Evolutionary conservation across 2,797 vertebrate genomes (phyloP).

Genomic region (Poecilia gillii): DNA sequence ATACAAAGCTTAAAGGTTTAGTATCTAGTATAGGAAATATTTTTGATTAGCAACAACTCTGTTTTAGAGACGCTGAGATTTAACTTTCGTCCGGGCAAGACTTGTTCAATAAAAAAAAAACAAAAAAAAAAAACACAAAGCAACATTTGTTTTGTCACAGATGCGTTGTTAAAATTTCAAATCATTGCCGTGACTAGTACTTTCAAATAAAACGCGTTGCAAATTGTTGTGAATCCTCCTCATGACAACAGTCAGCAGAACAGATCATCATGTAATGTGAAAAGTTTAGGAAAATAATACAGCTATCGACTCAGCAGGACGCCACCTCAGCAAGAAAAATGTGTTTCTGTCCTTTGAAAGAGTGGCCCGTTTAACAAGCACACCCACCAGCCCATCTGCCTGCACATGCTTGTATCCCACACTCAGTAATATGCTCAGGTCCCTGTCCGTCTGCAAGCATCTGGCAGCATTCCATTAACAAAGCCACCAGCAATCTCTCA

Average conservation of each 20-base stretch:
- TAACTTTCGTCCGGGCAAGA: background rate
- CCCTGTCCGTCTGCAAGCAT: conserved; percentile 46
- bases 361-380: conserved; percentile 29
- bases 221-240: background rate
- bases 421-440: conserved; percentile 35
- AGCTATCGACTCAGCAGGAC: background rate
- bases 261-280: background rate
- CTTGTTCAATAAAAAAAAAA: background rate
- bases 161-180: background rate
- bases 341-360: conserved; percentile 1
- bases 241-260: background rate
- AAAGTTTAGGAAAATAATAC: conserved; percentile 2
- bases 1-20: background rate
- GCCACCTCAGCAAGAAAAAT: background rate
- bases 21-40: background rate
- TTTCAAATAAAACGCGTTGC: background rate
- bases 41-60: background rate
- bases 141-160: background rate
- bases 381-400: conserved; percentile 24
- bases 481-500: conserved; percentile 52
- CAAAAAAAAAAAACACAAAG: background rate
- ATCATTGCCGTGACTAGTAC: too few relatives aligned
- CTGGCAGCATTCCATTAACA: conserved; percentile 68
- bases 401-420: conserved; percentile 34
- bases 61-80: background rate